These are phyloP conservation scores for Himantopus leucocephalus DNA, from an alignment of 2,113 vertebrate species.

Conservation along the genomic window DNA sequence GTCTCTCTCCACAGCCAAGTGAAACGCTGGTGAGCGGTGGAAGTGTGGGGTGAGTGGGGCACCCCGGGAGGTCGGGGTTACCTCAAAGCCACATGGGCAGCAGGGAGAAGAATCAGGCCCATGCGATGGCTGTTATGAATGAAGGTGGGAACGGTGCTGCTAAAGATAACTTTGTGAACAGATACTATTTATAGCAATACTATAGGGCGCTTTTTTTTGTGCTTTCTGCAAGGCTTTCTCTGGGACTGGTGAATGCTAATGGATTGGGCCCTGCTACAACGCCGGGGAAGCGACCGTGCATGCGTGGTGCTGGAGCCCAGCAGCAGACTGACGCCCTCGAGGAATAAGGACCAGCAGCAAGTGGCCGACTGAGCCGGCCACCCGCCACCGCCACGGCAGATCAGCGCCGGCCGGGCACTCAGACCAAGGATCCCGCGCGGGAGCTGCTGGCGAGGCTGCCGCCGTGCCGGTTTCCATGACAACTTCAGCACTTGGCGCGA, in stretches of 20 bases:
- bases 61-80: neutral
- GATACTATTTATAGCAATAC: slow-evolving; percentile 34
- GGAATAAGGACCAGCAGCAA: neutral
- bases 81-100: neutral
- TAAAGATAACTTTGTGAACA: slow-evolving; percentile 41
- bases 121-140: neutral
- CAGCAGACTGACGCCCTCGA: neutral
- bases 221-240: neutral
- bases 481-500: slow-evolving; percentile 52
- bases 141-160: slow-evolving; percentile 14
- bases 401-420: neutral
- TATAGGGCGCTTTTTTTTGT: neutral
- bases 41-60: neutral
- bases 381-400: rapidly evolving
- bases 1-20: neutral
- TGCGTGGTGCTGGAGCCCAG: rapidly evolving
- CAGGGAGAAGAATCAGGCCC: neutral
- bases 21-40: neutral
- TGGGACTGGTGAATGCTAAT: neutral
- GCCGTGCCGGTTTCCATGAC: slow-evolving; percentile 62
- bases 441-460: slow-evolving; percentile 4
- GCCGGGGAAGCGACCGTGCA: rapidly evolving
- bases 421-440: neutral
- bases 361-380: neutral
- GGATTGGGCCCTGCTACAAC: neutral